Conservation (phyloP, 2,113 vertebrate species). For the Grus americana region DNA sequence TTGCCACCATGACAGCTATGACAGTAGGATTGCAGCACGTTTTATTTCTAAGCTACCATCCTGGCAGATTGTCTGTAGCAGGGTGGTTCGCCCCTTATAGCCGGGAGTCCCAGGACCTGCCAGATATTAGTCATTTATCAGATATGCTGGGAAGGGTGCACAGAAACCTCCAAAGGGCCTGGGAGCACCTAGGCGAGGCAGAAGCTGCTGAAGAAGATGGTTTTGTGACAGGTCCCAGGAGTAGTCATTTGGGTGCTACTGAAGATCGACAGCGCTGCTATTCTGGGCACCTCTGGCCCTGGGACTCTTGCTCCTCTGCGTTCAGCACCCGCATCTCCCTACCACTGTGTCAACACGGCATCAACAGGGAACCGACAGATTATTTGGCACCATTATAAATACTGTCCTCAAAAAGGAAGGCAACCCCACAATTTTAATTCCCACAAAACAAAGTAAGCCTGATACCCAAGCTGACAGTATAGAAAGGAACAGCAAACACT, state of each 20-base stretch:
- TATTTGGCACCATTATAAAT: neutral
- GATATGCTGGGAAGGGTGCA: neutral
- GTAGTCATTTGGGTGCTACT: neutral
- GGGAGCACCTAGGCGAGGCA: neutral
- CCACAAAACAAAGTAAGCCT: neutral
- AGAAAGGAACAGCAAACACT: neutral
- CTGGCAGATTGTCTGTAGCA: neutral
- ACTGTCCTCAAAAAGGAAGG: neutral
- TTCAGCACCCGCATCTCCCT: neutral
- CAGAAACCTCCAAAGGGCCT: neutral
- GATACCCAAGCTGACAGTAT: neutral
- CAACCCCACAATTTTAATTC: neutral
- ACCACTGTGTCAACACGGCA: neutral
- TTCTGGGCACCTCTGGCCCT: neutral
- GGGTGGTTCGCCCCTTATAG: neutral
- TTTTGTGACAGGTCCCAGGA: neutral
- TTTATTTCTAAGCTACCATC: neutral
- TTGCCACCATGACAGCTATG: neutral
- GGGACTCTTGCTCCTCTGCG: neutral
- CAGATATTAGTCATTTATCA: neutral
- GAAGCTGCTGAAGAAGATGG: neutral
- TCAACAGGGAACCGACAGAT: neutral
- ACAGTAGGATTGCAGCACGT: neutral
- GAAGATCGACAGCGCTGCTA: neutral
- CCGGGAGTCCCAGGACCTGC: neutral